Base-by-base conservation (phyloP, 1,140 invertebrate genomes). In the Drosophila sturtevanti region DNA sequence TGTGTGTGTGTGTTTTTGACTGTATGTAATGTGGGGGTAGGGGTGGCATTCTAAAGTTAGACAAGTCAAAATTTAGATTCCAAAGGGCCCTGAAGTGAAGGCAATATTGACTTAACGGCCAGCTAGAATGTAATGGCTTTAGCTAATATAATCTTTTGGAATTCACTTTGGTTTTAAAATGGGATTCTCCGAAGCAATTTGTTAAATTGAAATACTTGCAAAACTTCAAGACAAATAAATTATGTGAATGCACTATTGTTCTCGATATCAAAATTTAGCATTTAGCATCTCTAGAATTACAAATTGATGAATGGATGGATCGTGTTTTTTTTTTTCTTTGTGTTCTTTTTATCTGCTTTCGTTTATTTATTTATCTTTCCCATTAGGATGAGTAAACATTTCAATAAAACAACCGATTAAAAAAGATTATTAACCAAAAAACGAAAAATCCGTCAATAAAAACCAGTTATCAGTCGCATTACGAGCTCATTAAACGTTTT, bases 401-500 rank as follows among this genome's bases (percentile, higher is more conserved):
- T 76, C 72, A 76, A 76, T 76, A 75, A 76, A 65, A 54, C 72
- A 68, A 38, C 22, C 65, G 63, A 66, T 75, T 74, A 67, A 38
- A 58, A 58, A 18, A 58, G 72, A 68, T 75, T 67, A 61, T 34
- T 48, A 34, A 9, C 38, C 35, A 34, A 64, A 22, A 16, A 9
- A 18, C 56, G 58, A 54, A 62, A 68, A 34, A 61, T 35, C 52
- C 38, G 27, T 41, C 38, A 14, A 55, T 54, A 27, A 48, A 68
- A 38, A 48, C 41, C 16, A 61, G 35, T 52, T 68, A 6, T 38
- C 54, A 18, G 41, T 16, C 61, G 56, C 75, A 67, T 77, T 64
- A 69, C 63, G 52, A 81, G 74, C 80, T 78, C 81, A 72, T 86
- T 81, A 87, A 79, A 31, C 68, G 82, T 72, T 69, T 86, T 59